Conservation (phyloP, 1,140 invertebrate species). For the Bombyx mori region DNA sequence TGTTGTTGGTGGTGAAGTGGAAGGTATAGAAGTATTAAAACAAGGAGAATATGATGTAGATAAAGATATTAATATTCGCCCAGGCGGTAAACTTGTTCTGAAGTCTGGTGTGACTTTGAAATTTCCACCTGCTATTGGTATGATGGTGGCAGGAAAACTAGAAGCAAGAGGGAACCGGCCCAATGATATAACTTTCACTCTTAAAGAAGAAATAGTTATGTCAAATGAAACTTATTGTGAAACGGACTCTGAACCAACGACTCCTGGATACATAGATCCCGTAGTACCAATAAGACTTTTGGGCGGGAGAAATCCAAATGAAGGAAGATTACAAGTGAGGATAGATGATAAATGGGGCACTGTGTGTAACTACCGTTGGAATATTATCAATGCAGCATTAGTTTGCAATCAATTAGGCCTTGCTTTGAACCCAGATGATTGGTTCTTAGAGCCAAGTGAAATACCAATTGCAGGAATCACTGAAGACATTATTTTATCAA, state of each 20-base stretch:
- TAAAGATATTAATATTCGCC: constrained; percentile 92
- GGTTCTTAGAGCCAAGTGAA: constrained; percentile 85
- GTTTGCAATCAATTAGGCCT: constrained; percentile 96
- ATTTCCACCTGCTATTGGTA: constrained; percentile 92
- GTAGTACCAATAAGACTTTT: constrained; percentile 81
- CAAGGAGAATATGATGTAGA: constrained; percentile 88
- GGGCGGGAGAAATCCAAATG: constrained; percentile 80
- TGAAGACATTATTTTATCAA: constrained; percentile 85
- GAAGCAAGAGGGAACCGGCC: constrained; percentile 85
- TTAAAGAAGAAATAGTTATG: constrained; percentile 80
- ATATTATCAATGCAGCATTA: constrained; percentile 89
- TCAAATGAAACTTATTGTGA: constrained; percentile 75
- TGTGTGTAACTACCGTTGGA: constrained; percentile 97
- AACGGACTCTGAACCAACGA: constrained; percentile 72
- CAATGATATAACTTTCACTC: constrained; percentile 82
- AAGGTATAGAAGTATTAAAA: constrained; percentile 84
- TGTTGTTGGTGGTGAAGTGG: constrained; percentile 89
- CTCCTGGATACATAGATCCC: constrained; percentile 68
- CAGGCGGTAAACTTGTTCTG: constrained; percentile 88
- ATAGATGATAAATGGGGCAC: constrained; percentile 94
- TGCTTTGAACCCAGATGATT: constrained; percentile 93
- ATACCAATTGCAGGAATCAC: constrained; percentile 84
- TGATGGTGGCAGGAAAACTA: constrained; percentile 95
- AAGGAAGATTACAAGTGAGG: constrained; percentile 86
- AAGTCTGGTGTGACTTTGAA: constrained; percentile 89